Base-by-base conservation (phyloP, 2,888 invertebrate genomes). In the Crioceris asparagi region DNA sequence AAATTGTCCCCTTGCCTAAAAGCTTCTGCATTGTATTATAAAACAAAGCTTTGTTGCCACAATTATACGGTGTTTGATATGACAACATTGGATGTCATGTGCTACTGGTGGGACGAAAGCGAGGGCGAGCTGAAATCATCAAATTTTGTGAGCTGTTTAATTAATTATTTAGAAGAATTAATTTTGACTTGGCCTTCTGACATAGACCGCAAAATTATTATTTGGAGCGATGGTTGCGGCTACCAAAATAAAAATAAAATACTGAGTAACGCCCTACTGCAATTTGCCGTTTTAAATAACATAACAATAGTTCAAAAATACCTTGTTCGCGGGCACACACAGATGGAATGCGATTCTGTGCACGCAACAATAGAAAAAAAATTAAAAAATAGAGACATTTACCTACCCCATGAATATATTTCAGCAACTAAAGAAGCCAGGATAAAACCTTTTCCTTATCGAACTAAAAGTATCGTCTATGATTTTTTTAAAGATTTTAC, bases 361-460 rank as follows among this genome's bases (percentile, higher is more conserved):
- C 61, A 64, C 41, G 47, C 51, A 11, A 41, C 44, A 1, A 55
- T 63, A 29, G 63, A 64, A 45, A 46, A 51, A 35, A 56, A 53
- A 25, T 25, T 57, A 10, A 56, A 55, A 47, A 50, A 56, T 31
- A 45, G 46, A 21, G 48, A 49, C 36, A 50, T 41, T 32, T 10
- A 35, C 15, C 10, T 41, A 16, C 34, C 37, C 10, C 34, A 44
- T 27, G 55, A 56, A 15, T 57, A 54, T n/a, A n/a, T n/a, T n/a
- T n/a, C n/a, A n/a, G n/a, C n/a, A n/a, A n/a, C 50, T 19, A 48
- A 39, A 32, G 47, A 49, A 40, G 46, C 48, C 6, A 42, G 49
- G 40, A 29, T 7, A 11, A 43, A 33, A 16, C 47, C 48, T 16
- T 40, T 30, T 34, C 52, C 52, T 23, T 51, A 49, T 38, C 40